Evolutionary conservation across 2,797 vertebrate genomes (phyloP), one percentile per base, ranked within the genome.

Genomic region (Eulemur coronatus): DNA sequence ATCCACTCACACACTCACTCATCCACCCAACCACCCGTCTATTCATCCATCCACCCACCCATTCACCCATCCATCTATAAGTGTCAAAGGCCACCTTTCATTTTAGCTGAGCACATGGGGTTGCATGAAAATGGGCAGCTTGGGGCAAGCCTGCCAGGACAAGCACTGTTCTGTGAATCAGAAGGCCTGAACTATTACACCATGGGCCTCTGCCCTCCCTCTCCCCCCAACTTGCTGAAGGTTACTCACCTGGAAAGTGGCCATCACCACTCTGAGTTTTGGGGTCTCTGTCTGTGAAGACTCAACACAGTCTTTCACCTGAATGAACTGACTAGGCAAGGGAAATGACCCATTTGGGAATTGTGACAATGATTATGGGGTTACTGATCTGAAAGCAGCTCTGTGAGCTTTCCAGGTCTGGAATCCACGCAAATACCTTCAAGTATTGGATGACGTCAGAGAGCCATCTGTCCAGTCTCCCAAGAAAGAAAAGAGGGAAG

Each of bases 351-450:
- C 52, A 18, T 79, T 59, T 75, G 95, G 85, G 69, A 87, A 81
- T 28, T 20, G 18, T 15, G 33, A 81, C 52, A 22, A 35, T 75
- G 35, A 75, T 78, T 50, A 1, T 75, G 84, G 59, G 48, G 69
- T 88, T 59, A 85, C 67, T 78, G 73, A 94, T 89, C 59, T 46
- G 65, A 84, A 95, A 84, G 80, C 41, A 55, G 55, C 17, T 61
- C 55, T 48, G 65, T 87, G 80, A 91, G 81, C 38, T 41, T 57
- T 65, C 57, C 79, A 46, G 79, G 92, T 93, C 89, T 94, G 82
- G 91, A 93, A 78, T 38, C 72, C 17, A 35, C 67, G 55, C 88
- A 79, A 8, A 81, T 63, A 59, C 90, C 94, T 87, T 69, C 9
- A 76, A 89, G 55, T 69, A 30, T 5, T 76, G 48, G 79, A 52